Percentiles rank a stretch among this genome's conserved stretches.
Conservation (phyloP, 1,140 invertebrate species). For the Temnothorax longispinosus region DNA sequence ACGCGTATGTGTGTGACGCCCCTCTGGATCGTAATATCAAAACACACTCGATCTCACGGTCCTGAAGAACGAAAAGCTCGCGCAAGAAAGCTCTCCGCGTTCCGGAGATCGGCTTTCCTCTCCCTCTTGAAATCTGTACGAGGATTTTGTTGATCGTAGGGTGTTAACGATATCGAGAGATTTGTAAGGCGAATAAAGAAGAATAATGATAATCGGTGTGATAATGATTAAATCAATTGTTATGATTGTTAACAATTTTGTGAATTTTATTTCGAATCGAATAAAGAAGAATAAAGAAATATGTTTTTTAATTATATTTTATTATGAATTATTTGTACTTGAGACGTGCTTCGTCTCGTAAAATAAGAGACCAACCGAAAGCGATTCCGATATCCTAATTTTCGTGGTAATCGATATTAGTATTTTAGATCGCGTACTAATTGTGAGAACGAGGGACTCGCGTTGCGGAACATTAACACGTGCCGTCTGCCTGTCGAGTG, state of each 20-base stretch:
- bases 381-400: not conserved
- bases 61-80: not conserved
- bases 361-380: not conserved
- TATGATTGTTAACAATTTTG: not conserved
- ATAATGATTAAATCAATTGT: not conserved
- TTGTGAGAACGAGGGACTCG: not conserved
- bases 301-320: not conserved
- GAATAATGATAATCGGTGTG: not conserved
- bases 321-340: not conserved
- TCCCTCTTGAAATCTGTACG: not conserved
- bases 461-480: constrained; percentile 19
- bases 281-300: not conserved
- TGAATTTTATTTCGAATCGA: not conserved
- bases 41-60: constrained; percentile 35
- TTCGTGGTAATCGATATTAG: not conserved
- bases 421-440: not conserved
- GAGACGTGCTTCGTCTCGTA: not conserved
- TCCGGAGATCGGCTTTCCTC: not conserved
- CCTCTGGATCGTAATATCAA: constrained; percentile 42
- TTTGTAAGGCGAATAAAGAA: not conserved
- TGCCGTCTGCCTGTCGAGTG: constrained; percentile 17
- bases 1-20: constrained; percentile 24
- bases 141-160: not conserved
- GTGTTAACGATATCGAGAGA: not conserved
- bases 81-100: not conserved